Conservation (phyloP, 2,113 vertebrate species). For the Tetraodon nigroviridis region DNA sequence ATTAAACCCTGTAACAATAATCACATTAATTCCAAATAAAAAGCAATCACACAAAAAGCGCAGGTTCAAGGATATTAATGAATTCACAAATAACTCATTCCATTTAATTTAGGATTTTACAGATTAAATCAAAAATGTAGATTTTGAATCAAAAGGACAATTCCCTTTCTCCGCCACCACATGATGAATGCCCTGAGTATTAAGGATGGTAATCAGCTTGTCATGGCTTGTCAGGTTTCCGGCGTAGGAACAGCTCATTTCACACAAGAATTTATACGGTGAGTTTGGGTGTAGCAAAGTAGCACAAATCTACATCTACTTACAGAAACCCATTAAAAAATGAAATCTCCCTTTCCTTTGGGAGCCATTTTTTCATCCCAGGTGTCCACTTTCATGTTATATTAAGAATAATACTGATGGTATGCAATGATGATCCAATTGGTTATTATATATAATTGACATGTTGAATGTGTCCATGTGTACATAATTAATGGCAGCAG, state of each 20-base stretch:
- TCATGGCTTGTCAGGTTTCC: constrained; percentile 1
- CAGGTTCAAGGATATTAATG: background rate
- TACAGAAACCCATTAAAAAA: too few species aligned
- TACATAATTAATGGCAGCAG: too few species aligned
- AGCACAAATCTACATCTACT: background rate
- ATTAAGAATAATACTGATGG: too few species aligned
- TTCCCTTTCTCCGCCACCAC: too few species aligned
- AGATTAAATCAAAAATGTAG: background rate
- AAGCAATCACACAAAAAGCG: background rate
- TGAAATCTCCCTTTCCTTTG: too few species aligned
- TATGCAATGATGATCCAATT: too few species aligned
- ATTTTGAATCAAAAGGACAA: too few species aligned
- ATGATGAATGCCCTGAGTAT: background rate
- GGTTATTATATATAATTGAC: too few species aligned
- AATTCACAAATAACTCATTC: background rate
- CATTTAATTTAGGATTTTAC: background rate
- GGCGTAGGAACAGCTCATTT: background rate
- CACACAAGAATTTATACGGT: background rate
- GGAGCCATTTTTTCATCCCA: too few species aligned
- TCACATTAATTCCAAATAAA: background rate
- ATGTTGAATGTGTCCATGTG: too few species aligned
- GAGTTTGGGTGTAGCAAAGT: background rate
- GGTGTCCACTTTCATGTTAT: too few species aligned
- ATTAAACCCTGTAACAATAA: too few species aligned
- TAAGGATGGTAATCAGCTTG: background rate